A percentile compares a stretch with the other conserved stretches of the same genome.
phyloP scores from a whole-genome alignment of 2,113 vertebrate genomes.

The Gopherus flavomarginatus region DNA sequence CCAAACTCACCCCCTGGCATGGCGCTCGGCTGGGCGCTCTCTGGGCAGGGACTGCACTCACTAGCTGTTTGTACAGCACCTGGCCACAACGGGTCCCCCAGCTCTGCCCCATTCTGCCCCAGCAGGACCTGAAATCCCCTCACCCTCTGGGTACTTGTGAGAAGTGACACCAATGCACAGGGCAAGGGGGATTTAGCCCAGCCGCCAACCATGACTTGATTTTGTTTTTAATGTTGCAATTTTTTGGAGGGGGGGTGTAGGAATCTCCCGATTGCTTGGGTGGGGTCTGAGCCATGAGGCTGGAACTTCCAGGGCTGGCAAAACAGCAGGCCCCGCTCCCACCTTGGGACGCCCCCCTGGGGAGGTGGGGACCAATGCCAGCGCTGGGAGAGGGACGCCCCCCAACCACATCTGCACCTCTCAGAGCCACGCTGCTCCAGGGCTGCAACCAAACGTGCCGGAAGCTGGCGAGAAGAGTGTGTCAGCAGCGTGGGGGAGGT shows the following conservation, averaged over 20 bases:
- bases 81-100: too few species aligned
- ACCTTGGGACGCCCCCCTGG: background rate
- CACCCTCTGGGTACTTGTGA: background rate
- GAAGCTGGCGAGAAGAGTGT: background rate
- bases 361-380: background rate
- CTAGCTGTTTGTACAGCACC: too few species aligned
- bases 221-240: background rate
- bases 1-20: too few species aligned
- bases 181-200: too few species aligned
- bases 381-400: background rate
- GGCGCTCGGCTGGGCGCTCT: too few species aligned
- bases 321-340: too few species aligned
- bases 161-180: background rate
- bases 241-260: background rate
- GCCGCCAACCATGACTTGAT: background rate
- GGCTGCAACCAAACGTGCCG: too few species aligned
- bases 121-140: too few species aligned
- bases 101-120: too few species aligned
- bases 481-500: background rate
- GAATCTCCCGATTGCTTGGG: too few species aligned
- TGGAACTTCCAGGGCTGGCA: background rate
- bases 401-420: background rate
- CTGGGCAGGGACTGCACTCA: too few species aligned
- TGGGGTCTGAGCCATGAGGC: background rate
- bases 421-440: background rate